These are phyloP conservation scores for Galeopterus variegatus DNA, from an alignment of 2,113 vertebrate species.

Conservation along the genomic window DNA sequence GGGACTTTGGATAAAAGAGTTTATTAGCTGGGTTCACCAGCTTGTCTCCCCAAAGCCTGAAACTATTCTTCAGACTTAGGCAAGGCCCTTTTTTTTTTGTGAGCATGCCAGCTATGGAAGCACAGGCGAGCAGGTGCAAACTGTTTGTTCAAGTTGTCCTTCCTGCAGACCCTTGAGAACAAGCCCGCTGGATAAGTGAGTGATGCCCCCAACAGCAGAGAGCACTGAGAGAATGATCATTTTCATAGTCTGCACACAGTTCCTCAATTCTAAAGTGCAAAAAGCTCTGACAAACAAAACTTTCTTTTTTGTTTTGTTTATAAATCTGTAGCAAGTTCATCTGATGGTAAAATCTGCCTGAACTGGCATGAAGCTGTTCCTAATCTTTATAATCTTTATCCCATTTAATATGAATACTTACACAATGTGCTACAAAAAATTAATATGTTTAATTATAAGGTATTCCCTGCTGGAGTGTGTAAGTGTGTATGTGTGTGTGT, in stretches of 20 bases:
- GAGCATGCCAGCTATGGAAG: slow-evolving; percentile 24
- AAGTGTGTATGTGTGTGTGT: background rate
- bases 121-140: slow-evolving; percentile 25
- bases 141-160: background rate
- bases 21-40: slow-evolving; percentile 67
- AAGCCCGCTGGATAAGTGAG: rapidly evolving
- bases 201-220: background rate
- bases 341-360: background rate
- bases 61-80: slow-evolving; percentile 32
- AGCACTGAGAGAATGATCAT: background rate
- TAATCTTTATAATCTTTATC: background rate
- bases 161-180: background rate
- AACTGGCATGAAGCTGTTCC: background rate
- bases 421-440: background rate
- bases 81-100: slow-evolving; percentile 45
- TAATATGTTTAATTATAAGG: slow-evolving; percentile 35
- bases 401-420: slow-evolving; percentile 33
- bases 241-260: background rate
- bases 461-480: background rate
- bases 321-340: slow-evolving; percentile 1
- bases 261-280: background rate
- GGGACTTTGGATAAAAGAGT: slow-evolving; percentile 73
- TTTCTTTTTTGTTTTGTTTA: background rate
- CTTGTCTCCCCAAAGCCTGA: slow-evolving; percentile 55
- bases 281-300: background rate